These are phyloP conservation scores for Cisticola juncidis DNA, from an alignment of 2,113 vertebrate genomes.

Conservation along the genomic window DNA sequence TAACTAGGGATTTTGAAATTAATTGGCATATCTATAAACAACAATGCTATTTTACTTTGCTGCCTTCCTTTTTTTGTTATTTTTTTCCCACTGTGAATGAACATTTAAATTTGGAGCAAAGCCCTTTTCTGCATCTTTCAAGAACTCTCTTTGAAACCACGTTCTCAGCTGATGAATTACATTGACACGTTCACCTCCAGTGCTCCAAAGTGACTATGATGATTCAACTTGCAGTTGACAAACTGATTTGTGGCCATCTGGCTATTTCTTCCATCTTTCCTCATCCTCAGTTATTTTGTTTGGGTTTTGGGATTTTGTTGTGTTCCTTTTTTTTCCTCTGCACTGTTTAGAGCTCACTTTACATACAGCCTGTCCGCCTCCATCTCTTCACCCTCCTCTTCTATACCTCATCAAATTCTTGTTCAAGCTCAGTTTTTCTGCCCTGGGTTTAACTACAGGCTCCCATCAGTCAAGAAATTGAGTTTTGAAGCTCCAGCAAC, in stretches of 20 bases:
- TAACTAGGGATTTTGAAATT: background rate
- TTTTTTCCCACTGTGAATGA: background rate
- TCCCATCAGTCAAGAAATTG: slow-evolving; percentile 11
- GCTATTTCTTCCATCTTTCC: background rate
- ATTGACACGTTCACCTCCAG: background rate
- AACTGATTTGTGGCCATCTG: background rate
- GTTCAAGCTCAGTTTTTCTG: background rate
- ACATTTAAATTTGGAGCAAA: background rate
- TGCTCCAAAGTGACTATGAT: background rate
- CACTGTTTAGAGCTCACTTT: background rate
- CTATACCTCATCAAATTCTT: background rate
- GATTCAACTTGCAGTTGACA: background rate
- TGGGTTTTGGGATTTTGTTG: background rate
- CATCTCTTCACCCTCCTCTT: background rate
- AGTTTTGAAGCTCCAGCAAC: slow-evolving; percentile 24
- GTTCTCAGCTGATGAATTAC: background rate
- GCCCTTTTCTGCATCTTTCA: background rate
- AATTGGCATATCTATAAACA: background rate
- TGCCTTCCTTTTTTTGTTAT: background rate
- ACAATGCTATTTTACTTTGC: background rate
- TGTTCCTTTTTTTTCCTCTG: background rate
- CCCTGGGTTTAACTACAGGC: background rate
- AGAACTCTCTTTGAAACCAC: background rate
- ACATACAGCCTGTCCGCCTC: background rate
- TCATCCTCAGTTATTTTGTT: background rate